Conservation (phyloP, 30 jellyfish, hydroid and myxozoan species). For the Hydractinia echinata region DNA sequence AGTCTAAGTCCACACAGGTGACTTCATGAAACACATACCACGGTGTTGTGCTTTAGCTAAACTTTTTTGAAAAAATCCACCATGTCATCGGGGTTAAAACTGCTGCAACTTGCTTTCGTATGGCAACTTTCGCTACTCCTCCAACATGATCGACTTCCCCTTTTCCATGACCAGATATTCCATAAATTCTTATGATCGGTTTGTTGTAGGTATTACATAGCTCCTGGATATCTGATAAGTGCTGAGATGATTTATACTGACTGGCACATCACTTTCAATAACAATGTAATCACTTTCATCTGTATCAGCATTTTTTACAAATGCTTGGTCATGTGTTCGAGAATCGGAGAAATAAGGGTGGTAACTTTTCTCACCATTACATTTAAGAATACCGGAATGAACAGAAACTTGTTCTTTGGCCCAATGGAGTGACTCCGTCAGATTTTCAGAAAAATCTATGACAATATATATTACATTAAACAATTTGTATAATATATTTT, state of each 20-base stretch:
- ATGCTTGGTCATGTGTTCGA: conserved; percentile 36
- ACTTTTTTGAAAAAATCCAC: neutral
- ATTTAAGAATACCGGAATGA: conserved; percentile 31
- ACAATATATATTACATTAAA: neutral
- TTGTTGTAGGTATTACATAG: conserved; percentile 22
- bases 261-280: conserved; percentile 35
- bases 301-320: conserved; percentile 22
- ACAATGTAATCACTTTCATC: conserved; percentile 21
- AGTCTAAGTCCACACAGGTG: conserved; percentile 16
- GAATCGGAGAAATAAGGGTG: conserved; percentile 35
- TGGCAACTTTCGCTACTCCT: conserved; percentile 30
- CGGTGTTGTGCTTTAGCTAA: too few relatives aligned
- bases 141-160: conserved; percentile 44
- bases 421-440: conserved; percentile 14
- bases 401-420: neutral
- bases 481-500: neutral
- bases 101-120: conserved; percentile 27
- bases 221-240: conserved; percentile 28
- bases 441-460: conserved; percentile 24
- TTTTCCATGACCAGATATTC: conserved; percentile 34
- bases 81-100: conserved; percentile 13
- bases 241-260: conserved; percentile 39
- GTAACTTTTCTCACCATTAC: conserved; percentile 30
- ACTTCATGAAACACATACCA: conserved; percentile 30
- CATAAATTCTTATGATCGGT: conserved; percentile 16